Conservation (phyloP, 2,113 vertebrate species). For the Cololabis saira region DNA sequence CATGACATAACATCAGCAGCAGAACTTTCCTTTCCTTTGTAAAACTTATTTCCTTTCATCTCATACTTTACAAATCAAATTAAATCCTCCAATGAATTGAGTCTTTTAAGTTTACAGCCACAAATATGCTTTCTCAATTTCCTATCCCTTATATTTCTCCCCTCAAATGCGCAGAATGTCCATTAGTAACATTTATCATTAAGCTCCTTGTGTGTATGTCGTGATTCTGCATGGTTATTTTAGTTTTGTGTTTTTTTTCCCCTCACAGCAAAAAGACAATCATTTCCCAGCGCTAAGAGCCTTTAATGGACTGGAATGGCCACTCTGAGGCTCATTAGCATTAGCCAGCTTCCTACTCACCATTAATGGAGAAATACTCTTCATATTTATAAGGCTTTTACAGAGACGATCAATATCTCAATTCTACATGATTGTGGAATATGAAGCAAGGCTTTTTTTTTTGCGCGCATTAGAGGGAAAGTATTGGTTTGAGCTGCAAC, state of each 20-base stretch:
- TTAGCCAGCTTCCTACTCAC: constrained; percentile 78
- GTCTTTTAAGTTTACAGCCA: constrained; percentile 72
- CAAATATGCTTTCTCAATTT: constrained; percentile 71
- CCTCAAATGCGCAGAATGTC: constrained; percentile 70
- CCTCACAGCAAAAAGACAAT: constrained; percentile 77
- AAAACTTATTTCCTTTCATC: constrained; percentile 53
- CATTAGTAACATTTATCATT: constrained; percentile 81
- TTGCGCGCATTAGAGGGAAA: constrained; percentile 68
- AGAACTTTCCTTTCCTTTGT: constrained; percentile 48
- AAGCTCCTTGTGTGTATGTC: constrained; percentile 71
- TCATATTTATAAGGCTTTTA: constrained; percentile 84
- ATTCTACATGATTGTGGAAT: constrained; percentile 78
- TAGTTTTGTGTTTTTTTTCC: constrained; percentile 70
- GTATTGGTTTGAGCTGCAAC: constrained; percentile 76
- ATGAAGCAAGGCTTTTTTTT: constrained; percentile 75
- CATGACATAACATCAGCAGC: constrained; percentile 29
- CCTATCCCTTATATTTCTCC: constrained; percentile 53
- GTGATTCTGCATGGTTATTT: constrained; percentile 70
- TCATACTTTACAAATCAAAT: constrained; percentile 62
- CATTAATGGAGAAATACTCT: constrained; percentile 80
- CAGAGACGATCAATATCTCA: constrained; percentile 77
- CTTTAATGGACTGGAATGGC: constrained; percentile 83
- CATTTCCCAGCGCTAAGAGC: constrained; percentile 81
- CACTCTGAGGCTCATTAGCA: constrained; percentile 83
- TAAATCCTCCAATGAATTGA: constrained; percentile 67